Evolutionary conservation across 2,797 vertebrate genomes (phyloP).

Genomic region (Chromobotia macracanthus): DNA sequence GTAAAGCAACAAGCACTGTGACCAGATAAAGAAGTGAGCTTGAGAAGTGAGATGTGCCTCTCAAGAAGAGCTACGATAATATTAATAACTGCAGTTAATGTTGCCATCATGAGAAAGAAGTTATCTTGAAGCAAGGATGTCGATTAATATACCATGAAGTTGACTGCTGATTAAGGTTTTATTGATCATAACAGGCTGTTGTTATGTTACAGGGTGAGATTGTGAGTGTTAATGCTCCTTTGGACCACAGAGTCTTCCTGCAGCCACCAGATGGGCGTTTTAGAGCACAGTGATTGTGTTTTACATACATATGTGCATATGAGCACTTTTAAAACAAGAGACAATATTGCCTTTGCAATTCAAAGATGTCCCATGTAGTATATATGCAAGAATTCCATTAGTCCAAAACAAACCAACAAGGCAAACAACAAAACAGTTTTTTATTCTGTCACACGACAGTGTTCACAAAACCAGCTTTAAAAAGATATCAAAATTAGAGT

Average conservation of each 20-base stretch:
- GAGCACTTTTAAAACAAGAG: neutral
- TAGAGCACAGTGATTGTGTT: neutral
- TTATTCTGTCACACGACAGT: neutral
- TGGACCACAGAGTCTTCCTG: slow-evolving; percentile 35
- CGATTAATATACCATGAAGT: too few relatives aligned
- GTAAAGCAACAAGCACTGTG: too few relatives aligned
- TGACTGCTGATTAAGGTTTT: slow-evolving; percentile 7
- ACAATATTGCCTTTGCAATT: too few relatives aligned
- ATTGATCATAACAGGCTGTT: slow-evolving; percentile 10
- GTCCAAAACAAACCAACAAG: neutral
- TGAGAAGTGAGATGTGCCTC: too few relatives aligned
- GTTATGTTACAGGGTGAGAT: slow-evolving; percentile 64
- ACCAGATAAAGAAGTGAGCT: too few relatives aligned
- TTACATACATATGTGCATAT: neutral
- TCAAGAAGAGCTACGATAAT: neutral
- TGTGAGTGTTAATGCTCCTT: slow-evolving; percentile 63
- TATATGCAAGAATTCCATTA: too few relatives aligned
- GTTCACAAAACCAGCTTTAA: neutral
- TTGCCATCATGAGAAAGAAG: neutral
- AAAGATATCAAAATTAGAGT: neutral
- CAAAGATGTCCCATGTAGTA: too few relatives aligned
- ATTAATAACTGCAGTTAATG: neutral
- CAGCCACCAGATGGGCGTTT: slow-evolving; percentile 1
- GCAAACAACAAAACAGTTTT: neutral
- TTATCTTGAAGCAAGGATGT: too few relatives aligned